These are phyloP conservation scores for Etheostoma spectabile DNA, from an alignment of 2,113 vertebrate species.

Conservation along the genomic window DNA sequence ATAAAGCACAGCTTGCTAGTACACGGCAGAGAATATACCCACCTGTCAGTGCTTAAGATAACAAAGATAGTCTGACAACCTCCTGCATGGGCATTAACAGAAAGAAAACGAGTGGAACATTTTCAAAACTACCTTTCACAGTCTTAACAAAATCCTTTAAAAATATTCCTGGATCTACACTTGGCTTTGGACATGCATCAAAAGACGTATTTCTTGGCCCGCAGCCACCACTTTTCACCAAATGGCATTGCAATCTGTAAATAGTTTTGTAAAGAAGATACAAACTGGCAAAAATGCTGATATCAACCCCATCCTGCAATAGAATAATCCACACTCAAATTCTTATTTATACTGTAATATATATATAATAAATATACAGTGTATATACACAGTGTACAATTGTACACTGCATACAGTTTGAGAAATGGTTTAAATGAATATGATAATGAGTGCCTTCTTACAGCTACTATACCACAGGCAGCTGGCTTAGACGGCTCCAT, in stretches of 20 bases:
- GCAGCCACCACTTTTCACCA: neutral
- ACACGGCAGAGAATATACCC: neutral
- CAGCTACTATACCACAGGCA: slow-evolving; percentile 12
- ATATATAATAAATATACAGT: too few species aligned
- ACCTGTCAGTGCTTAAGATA: slow-evolving; percentile 18
- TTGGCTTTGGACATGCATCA: neutral
- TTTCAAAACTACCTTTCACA: neutral
- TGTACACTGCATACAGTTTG: too few species aligned
- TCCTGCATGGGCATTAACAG: neutral
- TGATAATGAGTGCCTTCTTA: neutral
- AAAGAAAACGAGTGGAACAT: neutral
- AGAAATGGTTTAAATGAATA: neutral
- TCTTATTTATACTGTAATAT: too few species aligned
- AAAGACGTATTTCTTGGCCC: neutral
- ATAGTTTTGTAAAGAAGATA: neutral
- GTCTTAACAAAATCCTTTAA: neutral
- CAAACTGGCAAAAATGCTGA: neutral
- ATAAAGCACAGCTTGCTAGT: slow-evolving; percentile 10
- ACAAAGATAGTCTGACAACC: neutral
- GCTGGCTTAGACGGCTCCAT: neutral
- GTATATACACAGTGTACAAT: too few species aligned
- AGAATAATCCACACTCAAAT: neutral
- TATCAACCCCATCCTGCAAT: neutral
- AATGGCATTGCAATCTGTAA: neutral
- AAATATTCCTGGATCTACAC: neutral